phyloP scores from a whole-genome alignment of 2,888 invertebrate genomes.

The Poecilobothrus nobilitatus region DNA sequence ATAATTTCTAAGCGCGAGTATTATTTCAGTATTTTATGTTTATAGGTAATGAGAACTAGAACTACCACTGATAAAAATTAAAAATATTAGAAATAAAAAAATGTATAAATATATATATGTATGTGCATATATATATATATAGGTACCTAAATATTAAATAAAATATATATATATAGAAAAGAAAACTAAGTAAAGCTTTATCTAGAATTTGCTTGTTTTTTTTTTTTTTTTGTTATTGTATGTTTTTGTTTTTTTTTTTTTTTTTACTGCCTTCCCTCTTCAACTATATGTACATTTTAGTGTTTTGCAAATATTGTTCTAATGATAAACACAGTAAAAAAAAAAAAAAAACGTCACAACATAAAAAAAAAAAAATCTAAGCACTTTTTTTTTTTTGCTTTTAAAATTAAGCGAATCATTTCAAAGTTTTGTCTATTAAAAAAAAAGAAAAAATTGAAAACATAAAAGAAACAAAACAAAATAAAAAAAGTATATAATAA shows the following conservation, averaged over 20 bases:
- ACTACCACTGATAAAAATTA: not conserved
- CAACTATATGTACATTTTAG: slow-evolving; percentile 14
- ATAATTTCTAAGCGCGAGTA: too few species aligned
- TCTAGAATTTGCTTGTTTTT: slow-evolving; percentile 13
- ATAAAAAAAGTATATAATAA: slow-evolving; percentile 17
- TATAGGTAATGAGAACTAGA: not conserved
- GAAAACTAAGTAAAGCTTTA: not conserved
- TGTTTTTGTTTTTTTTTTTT: slow-evolving; percentile 18
- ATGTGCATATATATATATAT: too few species aligned
- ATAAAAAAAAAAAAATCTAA: slow-evolving; percentile 9
- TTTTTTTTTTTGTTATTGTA: slow-evolving; percentile 18
- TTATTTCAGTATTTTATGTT: too few species aligned
- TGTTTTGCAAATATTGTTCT: slow-evolving; percentile 13
- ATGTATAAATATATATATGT: too few species aligned
- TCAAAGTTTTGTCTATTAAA: slow-evolving; percentile 17
- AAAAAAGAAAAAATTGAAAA: slow-evolving; percentile 10
- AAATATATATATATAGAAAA: too few species aligned
- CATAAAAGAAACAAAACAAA: not conserved
- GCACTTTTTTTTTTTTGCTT: too few species aligned
- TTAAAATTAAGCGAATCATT: too few species aligned
- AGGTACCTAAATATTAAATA: too few species aligned
- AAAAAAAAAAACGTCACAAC: slow-evolving; percentile 17
- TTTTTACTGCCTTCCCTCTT: too few species aligned
- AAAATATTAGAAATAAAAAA: not conserved
- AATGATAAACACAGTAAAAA: slow-evolving; percentile 15